Evolutionary conservation across 30 jellyfish, hydroid and myxozoan genomes (phyloP), one percentile per base, ranked within the genome.

Genomic region (Haliclystus octoradiatus): DNA sequence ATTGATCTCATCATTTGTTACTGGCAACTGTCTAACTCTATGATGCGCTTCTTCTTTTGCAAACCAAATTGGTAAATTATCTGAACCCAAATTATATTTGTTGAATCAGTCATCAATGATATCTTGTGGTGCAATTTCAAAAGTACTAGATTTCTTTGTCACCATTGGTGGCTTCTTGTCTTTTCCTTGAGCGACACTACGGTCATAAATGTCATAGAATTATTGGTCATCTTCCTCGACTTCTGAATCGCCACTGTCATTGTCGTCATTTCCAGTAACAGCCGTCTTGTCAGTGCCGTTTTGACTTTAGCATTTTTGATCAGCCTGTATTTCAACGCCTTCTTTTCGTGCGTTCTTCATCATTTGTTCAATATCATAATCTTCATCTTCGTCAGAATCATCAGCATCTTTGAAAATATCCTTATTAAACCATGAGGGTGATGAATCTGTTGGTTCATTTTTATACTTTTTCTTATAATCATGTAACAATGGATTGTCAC

Each of bases 121-220:
- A 62, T 91, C 99, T 63, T 95, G 63, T 26, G 99, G 94, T 14
- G 93, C 99, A 72, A 91, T 73, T 61, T 77, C 94, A 73, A 91
- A 91, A 34, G 93, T 62, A 0, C 85, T 78, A n/a, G n/a, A n/a
- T 26, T 22, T 51, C 63, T 77, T 69, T 34, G 69, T 76, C 7
- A 57, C 30, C 0, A 79, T 34, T 32, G 74, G 84, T 26, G 74
- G 66, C 49, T 63, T 29, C 46, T 75, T 73, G 19, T 25, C 52
- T 67, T 83, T 80, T 29, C 95, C 95, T 62, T 82, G 95, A 23
- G 95, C 76, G 63, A 91, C 73, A 51, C 95, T 80, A 31, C 99
- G 70, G 71, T 91, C 99, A 68, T 91, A 95, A 5, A 91, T 83
- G 49, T 83, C 95, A 60, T 52, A 53, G 24, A 50, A n/a, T n/a